These are phyloP conservation scores for Zootoca vivipara DNA, from an alignment of 2,113 vertebrate genomes.

Conservation along the genomic window DNA sequence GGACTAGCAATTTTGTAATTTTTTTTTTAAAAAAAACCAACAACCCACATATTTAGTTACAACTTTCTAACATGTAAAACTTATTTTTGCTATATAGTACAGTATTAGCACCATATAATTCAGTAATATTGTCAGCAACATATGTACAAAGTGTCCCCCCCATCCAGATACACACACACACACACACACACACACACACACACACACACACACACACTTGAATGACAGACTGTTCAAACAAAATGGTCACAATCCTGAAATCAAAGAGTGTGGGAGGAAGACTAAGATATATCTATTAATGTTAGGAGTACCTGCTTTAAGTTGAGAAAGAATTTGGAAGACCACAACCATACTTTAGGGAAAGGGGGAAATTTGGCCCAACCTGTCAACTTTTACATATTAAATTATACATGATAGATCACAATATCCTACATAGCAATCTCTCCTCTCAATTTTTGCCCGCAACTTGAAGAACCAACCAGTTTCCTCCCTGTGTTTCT, in stretches of 20 bases:
- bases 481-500: no score
- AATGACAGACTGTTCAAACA: slow-evolving; percentile 28
- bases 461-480: not conserved
- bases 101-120: not conserved
- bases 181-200: not conserved
- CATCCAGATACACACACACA: not conserved
- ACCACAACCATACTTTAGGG: not conserved
- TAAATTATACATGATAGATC: no score
- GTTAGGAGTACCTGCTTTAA: not conserved
- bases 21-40: not conserved
- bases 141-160: not conserved
- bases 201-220: not conserved
- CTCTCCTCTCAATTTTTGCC: not conserved
- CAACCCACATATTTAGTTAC: not conserved
- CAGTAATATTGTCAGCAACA: not conserved
- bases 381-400: not conserved
- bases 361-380: not conserved
- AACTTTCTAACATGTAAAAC: not conserved
- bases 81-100: slow-evolving; percentile 22
- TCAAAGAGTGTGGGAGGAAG: not conserved
- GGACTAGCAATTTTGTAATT: not conserved
- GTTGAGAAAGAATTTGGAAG: not conserved
- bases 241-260: not conserved
- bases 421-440: not conserved
- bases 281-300: no score